Evolutionary conservation across 2,113 vertebrate species (phyloP), one percentile per base, ranked within the genome.

Genomic region (Lonchura striata): DNA sequence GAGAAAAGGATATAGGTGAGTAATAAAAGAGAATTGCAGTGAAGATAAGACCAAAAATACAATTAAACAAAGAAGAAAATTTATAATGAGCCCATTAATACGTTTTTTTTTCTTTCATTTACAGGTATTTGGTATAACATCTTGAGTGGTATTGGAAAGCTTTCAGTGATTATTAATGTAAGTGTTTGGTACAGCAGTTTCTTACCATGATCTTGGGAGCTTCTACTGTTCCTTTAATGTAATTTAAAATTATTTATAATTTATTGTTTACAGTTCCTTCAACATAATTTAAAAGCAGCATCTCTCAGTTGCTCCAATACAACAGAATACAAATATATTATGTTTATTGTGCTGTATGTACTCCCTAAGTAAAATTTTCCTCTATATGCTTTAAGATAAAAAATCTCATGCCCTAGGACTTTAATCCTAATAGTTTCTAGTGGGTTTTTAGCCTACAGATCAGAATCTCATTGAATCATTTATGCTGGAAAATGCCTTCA

Each of bases 71-170:
- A 42, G 9, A 17, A 46, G 14, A 46, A 84, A 68, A 33, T 31
- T 15, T 1, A 10, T 28, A 63, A 13, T 8, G 10, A 85, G 23
- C 14, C 11, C 10, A 37, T 68, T 76, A 86, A 79, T 57, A 49
- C 72, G 4, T 13, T 69, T 39, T 94, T 94, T 23, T 8, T 90
- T 90, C 49, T 94, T 96, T 96, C 37, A 87, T 46, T 97, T 97
- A 16, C 98, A 99, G 99, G 99, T 89, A 99, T 99, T 98, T 99
- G 99, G 99, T 99, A 98, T 98, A 98, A 99, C 97, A 99, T 99
- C 97, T 98, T 99, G 91, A 99, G 98, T 82, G 98, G 99, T 78
- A 99, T 99, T 89, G 99, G 99, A 97, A 99, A 99, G 96, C 99
- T 99, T 96, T 99, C 99, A 60, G 99, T 99, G 91, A 99, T 99